A percentile compares a stretch with the other conserved stretches of the same genome.
These are phyloP conservation scores for Anguilla marmorata DNA, from an alignment of 2,797 vertebrate species.

Conservation along the genomic window DNA sequence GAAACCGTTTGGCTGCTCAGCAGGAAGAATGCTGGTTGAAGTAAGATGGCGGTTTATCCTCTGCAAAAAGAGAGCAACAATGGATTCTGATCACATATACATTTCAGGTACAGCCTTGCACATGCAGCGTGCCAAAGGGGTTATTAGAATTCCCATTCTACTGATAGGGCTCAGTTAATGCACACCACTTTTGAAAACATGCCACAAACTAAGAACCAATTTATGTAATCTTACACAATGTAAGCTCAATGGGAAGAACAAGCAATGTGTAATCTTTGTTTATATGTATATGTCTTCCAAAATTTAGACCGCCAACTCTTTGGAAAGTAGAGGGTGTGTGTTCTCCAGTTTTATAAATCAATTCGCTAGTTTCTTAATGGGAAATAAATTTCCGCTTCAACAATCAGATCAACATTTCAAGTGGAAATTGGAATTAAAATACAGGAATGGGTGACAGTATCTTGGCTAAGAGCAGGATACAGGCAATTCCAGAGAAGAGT, in stretches of 20 bases:
- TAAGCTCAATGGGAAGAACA: not conserved
- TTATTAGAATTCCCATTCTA: not conserved
- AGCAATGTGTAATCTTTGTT: not conserved
- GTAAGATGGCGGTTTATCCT: constrained; percentile 84
- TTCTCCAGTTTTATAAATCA: not conserved
- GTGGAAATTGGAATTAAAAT: not conserved
- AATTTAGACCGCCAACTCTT: no score
- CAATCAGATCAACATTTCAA: not conserved
- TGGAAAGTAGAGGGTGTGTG: not conserved
- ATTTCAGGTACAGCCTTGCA: not conserved
- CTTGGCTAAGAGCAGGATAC: not conserved
- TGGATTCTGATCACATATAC: constrained; percentile 13
- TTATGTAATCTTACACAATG: not conserved
- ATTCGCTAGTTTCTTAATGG: not conserved
- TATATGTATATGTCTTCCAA: not conserved
- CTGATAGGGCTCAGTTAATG: not conserved
- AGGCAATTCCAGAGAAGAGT: not conserved
- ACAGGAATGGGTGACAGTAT: not conserved
- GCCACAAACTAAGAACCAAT: not conserved
- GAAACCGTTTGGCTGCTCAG: constrained; percentile 83
- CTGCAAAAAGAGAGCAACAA: constrained; percentile 58
- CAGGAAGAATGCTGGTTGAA: constrained; percentile 88
- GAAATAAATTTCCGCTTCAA: not conserved
- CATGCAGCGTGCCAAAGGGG: not conserved
- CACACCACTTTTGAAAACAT: not conserved